Percentiles rank a stretch among this genome's conserved stretches.
phyloP scores from a whole-genome alignment of 2,797 vertebrate species.

The Trematomus bernacchii region DNA sequence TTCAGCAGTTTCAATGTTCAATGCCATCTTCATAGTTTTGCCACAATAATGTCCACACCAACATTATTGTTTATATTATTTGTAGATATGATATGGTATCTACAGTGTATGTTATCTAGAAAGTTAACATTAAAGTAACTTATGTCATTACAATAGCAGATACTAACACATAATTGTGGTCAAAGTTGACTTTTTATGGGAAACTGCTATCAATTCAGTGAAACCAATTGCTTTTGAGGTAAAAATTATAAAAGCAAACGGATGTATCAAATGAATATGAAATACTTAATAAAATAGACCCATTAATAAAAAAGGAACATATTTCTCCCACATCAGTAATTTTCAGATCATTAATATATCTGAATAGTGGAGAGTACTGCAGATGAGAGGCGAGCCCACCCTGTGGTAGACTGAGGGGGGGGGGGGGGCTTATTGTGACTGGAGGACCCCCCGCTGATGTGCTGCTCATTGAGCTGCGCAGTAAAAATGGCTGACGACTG shows the following conservation, averaged over 20 bases:
- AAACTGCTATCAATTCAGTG: not conserved
- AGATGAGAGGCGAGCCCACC: constrained; percentile 1
- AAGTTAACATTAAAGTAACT: not conserved
- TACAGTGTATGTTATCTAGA: not conserved
- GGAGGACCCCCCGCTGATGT: constrained; percentile 45
- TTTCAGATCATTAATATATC: constrained; percentile 2
- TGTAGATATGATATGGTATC: not conserved
- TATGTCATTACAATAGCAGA: not conserved
- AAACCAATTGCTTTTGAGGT: not conserved
- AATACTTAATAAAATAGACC: too few species aligned
- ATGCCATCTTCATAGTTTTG: not conserved
- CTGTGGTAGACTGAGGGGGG: not conserved
- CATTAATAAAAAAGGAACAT: not conserved
- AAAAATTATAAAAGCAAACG: not conserved
- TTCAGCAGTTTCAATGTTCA: not conserved
- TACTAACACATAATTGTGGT: not conserved
- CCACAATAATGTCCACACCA: not conserved
- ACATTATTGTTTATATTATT: not conserved
- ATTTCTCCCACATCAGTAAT: not conserved
- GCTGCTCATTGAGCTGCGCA: constrained; percentile 59
- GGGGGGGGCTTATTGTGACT: constrained; percentile 35
- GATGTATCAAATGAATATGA: too few species aligned
- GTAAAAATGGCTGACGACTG: constrained; percentile 69
- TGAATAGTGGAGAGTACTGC: not conserved
- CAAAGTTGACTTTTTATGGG: not conserved